Evolutionary conservation across 2,113 vertebrate species (phyloP), one percentile per base, ranked within the genome.

Genomic region (Calidris pugnax): DNA sequence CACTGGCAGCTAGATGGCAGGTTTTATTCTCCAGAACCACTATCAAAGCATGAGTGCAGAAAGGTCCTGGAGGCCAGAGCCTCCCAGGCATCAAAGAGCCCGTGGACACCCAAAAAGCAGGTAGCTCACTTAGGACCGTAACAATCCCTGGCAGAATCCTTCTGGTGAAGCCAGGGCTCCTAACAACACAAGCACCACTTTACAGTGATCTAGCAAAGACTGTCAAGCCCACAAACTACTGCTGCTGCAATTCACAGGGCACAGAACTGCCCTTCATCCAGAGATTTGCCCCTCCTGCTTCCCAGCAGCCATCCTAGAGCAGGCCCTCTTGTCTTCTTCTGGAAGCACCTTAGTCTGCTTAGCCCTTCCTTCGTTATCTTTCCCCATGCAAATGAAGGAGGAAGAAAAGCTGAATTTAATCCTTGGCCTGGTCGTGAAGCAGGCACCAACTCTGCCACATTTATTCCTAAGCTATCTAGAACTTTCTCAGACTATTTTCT

Each of bases 1-100:
- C 27, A 12, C 27, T 63, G 67, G 85, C 78, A 95, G 90, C 75
- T 93, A 69, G 87, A 88, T 50, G 82, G 92, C 63, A 92, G 68
- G 33, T 94, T 92, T 91, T 84, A 45, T 86, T 81, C 64, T 83
- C 64, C 55, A 71, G 18, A 78, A 95, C 13, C 35, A 63, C 22
- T 51, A 74, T 6, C 63, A 91, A 91, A 93, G 37, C 26, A 48
- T 7, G 9, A 80, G 32, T 21, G 37, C 67, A 80, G 87, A 73
- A 78, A 63, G 8, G 6, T 71, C 19, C 47, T 17, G 26, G 7
- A 50, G 28, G 19, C 28, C 55, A 90, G 72, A 93, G 68, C 14
- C 20, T 80, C 53, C 14, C 24, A 74, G 55, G 57, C 30, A 27
- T 30, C 14, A 71, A 80, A 32, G 32, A 79, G 28, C 27, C 43